Evolutionary conservation across 2,113 vertebrate genomes (phyloP).

Genomic region (Phalacrocorax aristotelis): DNA sequence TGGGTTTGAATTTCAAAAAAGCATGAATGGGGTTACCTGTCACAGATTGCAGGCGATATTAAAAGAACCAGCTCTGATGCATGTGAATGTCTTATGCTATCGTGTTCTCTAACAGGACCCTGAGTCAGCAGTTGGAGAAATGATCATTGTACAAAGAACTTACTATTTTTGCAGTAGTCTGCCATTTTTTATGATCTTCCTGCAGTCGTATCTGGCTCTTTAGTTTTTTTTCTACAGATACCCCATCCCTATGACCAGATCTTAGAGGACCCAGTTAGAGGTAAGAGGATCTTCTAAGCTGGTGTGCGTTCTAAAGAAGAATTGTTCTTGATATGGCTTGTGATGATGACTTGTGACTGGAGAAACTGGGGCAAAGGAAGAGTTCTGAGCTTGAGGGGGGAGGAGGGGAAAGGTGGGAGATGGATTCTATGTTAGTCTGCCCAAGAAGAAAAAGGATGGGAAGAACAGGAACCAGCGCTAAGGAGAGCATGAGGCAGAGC

Average conservation of each 20-base stretch:
- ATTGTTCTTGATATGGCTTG: neutral
- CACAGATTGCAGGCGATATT: neutral
- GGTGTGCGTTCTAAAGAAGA: neutral
- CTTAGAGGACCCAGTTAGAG: neutral
- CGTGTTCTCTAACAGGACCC: accelerated
- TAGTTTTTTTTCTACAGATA: neutral
- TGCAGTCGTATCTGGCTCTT: neutral
- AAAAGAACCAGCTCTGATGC: neutral
- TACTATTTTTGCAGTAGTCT: neutral
- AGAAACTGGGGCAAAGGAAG: neutral
- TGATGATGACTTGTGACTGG: neutral
- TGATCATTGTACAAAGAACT: neutral
- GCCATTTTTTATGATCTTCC: neutral
- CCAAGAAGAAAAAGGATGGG: neutral
- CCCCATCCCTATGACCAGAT: neutral
- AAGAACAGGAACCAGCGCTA: neutral
- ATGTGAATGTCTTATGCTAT: neutral
- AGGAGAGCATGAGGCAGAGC: neutral
- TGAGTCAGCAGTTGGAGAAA: neutral
- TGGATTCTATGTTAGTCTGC: neutral
- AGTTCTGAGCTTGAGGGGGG: neutral
- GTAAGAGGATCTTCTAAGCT: neutral
- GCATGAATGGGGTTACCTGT: neutral
- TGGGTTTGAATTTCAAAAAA: neutral
- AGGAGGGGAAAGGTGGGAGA: neutral